Conservation (phyloP, 2,888 invertebrate species). For the Cephus nigrinus region DNA sequence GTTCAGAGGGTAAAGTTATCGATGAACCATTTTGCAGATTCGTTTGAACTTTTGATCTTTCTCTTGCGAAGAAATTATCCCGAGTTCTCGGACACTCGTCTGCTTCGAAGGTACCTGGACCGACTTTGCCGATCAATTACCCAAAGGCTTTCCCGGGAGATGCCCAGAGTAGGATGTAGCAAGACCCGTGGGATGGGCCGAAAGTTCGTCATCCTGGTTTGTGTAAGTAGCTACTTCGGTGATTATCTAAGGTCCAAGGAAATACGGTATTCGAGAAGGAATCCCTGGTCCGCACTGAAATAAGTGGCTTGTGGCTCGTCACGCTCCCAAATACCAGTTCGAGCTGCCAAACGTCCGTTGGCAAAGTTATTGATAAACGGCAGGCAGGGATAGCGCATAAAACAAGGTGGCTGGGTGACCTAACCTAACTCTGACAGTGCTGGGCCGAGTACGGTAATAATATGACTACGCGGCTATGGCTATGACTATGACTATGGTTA, state of each 20-base stretch:
- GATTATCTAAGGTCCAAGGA: not conserved
- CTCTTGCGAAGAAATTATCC: not conserved
- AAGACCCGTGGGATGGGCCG: not conserved
- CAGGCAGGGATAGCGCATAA: not conserved
- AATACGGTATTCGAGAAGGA: not conserved
- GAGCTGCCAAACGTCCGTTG: not conserved
- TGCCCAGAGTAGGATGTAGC: not conserved
- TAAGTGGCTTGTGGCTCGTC: not conserved
- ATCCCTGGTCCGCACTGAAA: not conserved
- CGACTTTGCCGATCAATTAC: not conserved
- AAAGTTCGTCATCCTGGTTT: not conserved
- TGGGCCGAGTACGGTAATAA: slow-evolving; percentile 18
- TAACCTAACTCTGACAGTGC: not conserved
- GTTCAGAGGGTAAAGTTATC: not conserved
- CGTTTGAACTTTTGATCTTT: slow-evolving; percentile 3
- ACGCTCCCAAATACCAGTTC: not conserved
- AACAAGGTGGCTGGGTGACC: not conserved
- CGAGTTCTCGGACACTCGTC: not conserved
- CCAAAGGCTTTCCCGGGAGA: not conserved
- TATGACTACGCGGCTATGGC: slow-evolving; percentile 22
- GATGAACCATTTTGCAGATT: slow-evolving; percentile 1
- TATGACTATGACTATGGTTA: slow-evolving; percentile 24
- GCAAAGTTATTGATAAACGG: slow-evolving; percentile 5
- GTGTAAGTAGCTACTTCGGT: not conserved
- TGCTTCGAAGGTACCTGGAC: not conserved